These are phyloP conservation scores for Steinernema feltiae DNA, from an alignment of 1,140 invertebrate genomes.

Conservation along the genomic window DNA sequence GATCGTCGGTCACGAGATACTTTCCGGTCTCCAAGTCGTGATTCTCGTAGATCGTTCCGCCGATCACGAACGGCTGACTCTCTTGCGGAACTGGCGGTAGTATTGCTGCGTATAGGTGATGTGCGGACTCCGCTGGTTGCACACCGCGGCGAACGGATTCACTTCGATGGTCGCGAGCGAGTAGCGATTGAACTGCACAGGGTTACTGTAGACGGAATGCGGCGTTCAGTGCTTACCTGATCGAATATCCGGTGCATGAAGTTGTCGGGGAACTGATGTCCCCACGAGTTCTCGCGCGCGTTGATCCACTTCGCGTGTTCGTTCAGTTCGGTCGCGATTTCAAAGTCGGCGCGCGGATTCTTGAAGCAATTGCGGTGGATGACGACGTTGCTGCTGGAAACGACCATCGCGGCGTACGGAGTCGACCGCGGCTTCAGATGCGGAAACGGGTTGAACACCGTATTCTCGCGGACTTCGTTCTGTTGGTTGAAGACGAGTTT, in stretches of 20 bases:
- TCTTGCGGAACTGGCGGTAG: conserved; percentile 51
- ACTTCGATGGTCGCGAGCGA: conserved; percentile 53
- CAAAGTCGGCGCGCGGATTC: conserved; percentile 80
- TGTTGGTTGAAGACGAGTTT: conserved; percentile 73
- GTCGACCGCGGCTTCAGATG: conserved; percentile 66
- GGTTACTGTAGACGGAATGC: neutral
- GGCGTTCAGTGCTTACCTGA: conserved; percentile 40
- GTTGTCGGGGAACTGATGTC: conserved; percentile 61
- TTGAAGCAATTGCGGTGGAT: conserved; percentile 84
- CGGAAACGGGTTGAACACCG: conserved; percentile 75
- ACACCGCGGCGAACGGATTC: conserved; percentile 55
- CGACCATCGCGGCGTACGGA: conserved; percentile 68
- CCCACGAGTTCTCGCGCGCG: conserved; percentile 88
- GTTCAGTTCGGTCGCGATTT: conserved; percentile 86
- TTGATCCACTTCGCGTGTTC: conserved; percentile 89
- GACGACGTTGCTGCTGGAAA: conserved; percentile 80
- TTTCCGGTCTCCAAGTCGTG: conserved; percentile 77
- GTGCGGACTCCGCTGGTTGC: conserved; percentile 50
- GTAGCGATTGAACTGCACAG: conserved; percentile 53
- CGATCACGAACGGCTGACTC: conserved; percentile 45
- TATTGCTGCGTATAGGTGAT: conserved; percentile 47
- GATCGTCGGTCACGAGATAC: conserved; percentile 77
- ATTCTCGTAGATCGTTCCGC: conserved; percentile 69
- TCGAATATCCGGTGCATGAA: conserved; percentile 62
- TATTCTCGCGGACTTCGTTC: conserved; percentile 78